Percentiles rank a stretch among this genome's conserved stretches.
Evolutionary conservation across 1,140 invertebrate species (phyloP).

Genomic region (Caenorhabditis briggsae): DNA sequence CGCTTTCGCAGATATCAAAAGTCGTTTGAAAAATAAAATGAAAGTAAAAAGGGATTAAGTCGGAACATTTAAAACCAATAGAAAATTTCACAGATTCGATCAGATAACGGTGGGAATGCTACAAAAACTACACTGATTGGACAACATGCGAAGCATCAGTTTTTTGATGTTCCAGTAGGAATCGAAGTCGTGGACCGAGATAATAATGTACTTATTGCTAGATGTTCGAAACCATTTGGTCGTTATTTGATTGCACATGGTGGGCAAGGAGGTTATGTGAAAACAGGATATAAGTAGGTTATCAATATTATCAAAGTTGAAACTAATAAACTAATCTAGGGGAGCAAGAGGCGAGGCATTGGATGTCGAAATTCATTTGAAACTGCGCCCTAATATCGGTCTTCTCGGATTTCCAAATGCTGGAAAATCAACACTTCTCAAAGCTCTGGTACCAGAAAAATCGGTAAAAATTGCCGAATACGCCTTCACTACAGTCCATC

Average conservation of each 20-base stretch:
- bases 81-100: conserved; percentile 64
- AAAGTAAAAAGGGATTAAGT: not conserved
- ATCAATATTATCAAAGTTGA: not conserved
- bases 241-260: conserved; percentile 74
- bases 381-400: conserved; percentile 74
- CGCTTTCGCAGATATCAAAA: conserved; percentile 67
- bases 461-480: conserved; percentile 74
- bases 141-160: conserved; percentile 63
- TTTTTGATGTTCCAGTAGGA: conserved; percentile 73
- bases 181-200: conserved; percentile 74
- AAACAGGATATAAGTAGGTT: conserved; percentile 70
- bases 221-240: conserved; percentile 67
- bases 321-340: conserved; percentile 64
- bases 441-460: conserved; percentile 73
- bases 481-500: conserved; percentile 72
- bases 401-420: conserved; percentile 77
- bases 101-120: conserved; percentile 65
- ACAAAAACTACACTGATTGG: not conserved
- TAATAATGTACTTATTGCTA: conserved; percentile 64
- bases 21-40: conserved; percentile 62
- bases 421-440: conserved; percentile 76
- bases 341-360: conserved; percentile 70
- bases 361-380: conserved; percentile 69
- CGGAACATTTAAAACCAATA: conserved; percentile 52
- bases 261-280: conserved; percentile 71